Conservation (phyloP, 2,113 vertebrate genomes). For the Uropsilus gracilis region DNA sequence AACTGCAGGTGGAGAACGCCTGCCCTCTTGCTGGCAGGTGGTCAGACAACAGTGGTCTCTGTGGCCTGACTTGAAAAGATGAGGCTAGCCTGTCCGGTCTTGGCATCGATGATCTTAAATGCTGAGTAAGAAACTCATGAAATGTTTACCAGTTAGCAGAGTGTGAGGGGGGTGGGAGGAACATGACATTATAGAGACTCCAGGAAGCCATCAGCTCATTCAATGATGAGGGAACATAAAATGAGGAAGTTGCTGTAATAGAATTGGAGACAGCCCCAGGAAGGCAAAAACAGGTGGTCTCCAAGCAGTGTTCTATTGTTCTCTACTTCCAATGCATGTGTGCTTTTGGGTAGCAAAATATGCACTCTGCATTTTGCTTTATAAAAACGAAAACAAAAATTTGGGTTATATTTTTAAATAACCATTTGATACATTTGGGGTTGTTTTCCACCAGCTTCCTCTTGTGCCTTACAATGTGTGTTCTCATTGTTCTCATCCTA, state of each 20-base stretch:
- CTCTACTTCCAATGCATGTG: too few species aligned
- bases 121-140: not conserved
- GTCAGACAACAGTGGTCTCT: not conserved
- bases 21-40: not conserved
- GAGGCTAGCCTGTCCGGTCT: not conserved
- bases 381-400: too few species aligned
- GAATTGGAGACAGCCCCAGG: not conserved
- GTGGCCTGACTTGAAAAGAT: not conserved
- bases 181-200: too few species aligned
- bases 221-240: not conserved
- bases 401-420: not conserved
- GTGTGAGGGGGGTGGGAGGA: not conserved
- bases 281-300: too few species aligned
- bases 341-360: not conserved
- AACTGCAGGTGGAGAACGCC: not conserved
- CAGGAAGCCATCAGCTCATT: not conserved
- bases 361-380: not conserved
- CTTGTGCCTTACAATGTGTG: not conserved
- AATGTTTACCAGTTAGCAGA: not conserved
- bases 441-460: not conserved
- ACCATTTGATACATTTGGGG: not conserved
- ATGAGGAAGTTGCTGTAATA: not conserved
- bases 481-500: not conserved
- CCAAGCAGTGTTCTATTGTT: too few species aligned
- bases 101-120: not conserved